These are phyloP conservation scores for Fopius arisanus DNA, from an alignment of 1,140 invertebrate species.

Conservation along the genomic window DNA sequence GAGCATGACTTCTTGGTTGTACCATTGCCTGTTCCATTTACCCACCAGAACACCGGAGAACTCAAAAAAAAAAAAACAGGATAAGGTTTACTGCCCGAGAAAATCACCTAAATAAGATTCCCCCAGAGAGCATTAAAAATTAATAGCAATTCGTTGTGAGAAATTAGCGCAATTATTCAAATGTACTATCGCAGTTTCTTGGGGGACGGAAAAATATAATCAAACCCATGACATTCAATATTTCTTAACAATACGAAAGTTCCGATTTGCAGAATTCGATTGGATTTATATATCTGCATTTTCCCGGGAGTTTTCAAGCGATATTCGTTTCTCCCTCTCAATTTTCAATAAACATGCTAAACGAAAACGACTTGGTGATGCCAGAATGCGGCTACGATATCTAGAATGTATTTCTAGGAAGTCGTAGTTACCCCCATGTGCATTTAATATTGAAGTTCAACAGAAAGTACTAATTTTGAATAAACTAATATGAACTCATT, in stretches of 20 bases:
- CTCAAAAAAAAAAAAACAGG: background rate
- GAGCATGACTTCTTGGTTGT: background rate
- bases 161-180: background rate
- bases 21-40: background rate
- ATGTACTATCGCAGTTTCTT: no score
- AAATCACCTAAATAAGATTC: background rate
- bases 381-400: background rate
- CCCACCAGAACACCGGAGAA: background rate
- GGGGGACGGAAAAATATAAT: no score
- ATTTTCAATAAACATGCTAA: slow-evolving; percentile 2
- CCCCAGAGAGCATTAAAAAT: background rate
- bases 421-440: background rate
- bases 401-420: background rate
- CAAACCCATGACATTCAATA: background rate
- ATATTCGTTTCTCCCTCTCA: background rate
- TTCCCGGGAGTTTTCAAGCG: background rate
- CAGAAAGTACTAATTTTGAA: background rate
- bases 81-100: background rate
- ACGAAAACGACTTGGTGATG: background rate
- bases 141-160: background rate
- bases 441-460: background rate
- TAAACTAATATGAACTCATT: no score
- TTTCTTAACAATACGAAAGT: background rate
- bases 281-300: background rate
- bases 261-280: background rate